A percentile compares a stretch with the other conserved stretches of the same genome.
phyloP scores from a whole-genome alignment of 2,797 vertebrate genomes.

The Oreortyx pictus region DNA sequence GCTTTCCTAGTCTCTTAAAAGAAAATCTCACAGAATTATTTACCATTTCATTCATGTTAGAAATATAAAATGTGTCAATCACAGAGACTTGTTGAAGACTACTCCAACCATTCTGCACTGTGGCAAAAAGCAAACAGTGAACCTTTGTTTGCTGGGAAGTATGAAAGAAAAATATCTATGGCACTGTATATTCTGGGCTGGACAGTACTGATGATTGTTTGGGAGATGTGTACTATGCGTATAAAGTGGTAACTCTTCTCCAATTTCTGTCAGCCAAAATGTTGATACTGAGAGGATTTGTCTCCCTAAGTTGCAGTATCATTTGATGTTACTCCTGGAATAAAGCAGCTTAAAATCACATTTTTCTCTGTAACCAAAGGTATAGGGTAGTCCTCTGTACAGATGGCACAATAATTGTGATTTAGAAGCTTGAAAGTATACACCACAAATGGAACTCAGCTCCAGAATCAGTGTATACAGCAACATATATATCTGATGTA shows the following conservation, averaged over 20 bases:
- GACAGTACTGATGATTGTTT: neutral
- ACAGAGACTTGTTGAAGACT: accelerated
- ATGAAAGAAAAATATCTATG: neutral
- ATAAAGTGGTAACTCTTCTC: neutral
- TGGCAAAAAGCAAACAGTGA: neutral
- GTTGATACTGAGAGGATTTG: neutral
- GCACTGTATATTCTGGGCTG: accelerated
- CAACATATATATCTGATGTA: too few relatives aligned
- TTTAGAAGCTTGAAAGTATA: neutral
- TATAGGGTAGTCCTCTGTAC: neutral
- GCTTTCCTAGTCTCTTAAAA: neutral
- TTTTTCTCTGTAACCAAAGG: neutral
- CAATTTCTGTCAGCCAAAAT: neutral
- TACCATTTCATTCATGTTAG: neutral
- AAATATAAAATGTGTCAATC: neutral
- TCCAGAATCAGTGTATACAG: neutral
- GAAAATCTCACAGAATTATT: neutral
- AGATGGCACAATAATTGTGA: neutral
- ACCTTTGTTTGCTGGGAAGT: neutral
- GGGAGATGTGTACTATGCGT: neutral
- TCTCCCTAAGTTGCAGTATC: neutral
- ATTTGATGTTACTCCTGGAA: neutral
- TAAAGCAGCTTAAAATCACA: neutral
- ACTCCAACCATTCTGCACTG: neutral
- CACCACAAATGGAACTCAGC: neutral